These are phyloP conservation scores for Gymnodraco acuticeps DNA, from an alignment of 2,797 vertebrate genomes.

Conservation along the genomic window DNA sequence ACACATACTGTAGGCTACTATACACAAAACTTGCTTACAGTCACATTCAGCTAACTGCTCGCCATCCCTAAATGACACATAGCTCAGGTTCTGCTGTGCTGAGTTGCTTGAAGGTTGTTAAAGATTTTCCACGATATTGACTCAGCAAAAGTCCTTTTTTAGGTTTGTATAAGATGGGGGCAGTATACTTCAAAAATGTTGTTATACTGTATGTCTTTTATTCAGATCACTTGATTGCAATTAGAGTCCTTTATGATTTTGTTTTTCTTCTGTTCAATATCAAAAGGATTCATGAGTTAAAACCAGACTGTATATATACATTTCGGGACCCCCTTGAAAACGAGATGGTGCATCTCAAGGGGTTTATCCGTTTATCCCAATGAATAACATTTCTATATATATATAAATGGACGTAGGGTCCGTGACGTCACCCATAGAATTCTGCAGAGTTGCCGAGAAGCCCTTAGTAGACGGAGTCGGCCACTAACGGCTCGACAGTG, in stretches of 20 bases:
- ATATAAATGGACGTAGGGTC: no score
- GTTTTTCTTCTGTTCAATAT: not conserved
- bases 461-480: no score
- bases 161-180: not conserved
- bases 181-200: not conserved
- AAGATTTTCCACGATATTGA: not conserved
- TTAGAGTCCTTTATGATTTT: not conserved
- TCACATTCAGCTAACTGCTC: conserved; percentile 4
- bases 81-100: not conserved
- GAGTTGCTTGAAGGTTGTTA: not conserved
- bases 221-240: not conserved
- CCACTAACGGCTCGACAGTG: no score
- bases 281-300: not conserved
- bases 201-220: not conserved
- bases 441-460: no score
- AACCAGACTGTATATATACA: not conserved
- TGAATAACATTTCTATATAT: no score
- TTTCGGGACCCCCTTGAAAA: no score
- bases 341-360: no score
- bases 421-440: no score
- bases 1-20: no score
- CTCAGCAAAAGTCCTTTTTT: not conserved
- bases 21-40: conserved; percentile 4
- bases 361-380: no score
- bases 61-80: conserved; percentile 7